These are phyloP conservation scores for Clarias gariepinus DNA, from an alignment of 2,113 vertebrate species.

Conservation along the genomic window DNA sequence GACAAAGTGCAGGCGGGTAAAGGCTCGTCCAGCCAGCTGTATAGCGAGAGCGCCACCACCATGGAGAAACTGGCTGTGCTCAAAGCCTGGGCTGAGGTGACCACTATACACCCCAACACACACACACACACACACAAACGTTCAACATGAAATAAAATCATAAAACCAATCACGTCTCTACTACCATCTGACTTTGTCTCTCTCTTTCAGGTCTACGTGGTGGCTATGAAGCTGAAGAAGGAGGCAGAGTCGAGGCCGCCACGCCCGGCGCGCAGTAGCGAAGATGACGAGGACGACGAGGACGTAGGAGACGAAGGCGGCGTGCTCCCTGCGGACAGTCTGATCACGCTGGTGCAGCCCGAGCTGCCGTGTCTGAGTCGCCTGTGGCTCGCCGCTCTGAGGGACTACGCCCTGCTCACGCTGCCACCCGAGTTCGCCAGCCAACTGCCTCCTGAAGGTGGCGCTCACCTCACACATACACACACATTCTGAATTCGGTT, in stretches of 20 bases:
- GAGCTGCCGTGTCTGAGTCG: constrained; percentile 90
- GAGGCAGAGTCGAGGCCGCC: constrained; percentile 82
- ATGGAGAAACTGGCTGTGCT: constrained; percentile 98
- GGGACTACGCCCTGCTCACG: constrained; percentile 93
- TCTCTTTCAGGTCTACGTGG: constrained; percentile 85
- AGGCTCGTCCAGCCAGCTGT: constrained; percentile 90
- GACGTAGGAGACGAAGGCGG: constrained; percentile 75
- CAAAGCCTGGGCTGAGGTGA: constrained; percentile 98
- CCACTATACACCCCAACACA: too few species aligned
- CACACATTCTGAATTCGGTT: too few species aligned
- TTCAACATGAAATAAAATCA: not conserved
- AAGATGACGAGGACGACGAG: constrained; percentile 86
- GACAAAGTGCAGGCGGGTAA: constrained; percentile 96
- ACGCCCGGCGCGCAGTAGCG: constrained; percentile 68
- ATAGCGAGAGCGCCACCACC: constrained; percentile 95
- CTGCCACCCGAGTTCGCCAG: constrained; percentile 96
- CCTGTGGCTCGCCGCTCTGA: constrained; percentile 92
- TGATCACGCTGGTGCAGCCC: constrained; percentile 93
- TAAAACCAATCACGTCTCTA: not conserved
- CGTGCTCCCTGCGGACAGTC: constrained; percentile 90
- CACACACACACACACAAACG: not conserved
- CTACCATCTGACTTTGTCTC: too few species aligned
- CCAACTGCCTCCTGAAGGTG: constrained; percentile 97
- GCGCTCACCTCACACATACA: constrained; percentile 6
- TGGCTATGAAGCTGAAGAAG: constrained; percentile 97